Evolutionary conservation across 2,113 vertebrate species (phyloP).

Genomic region (Rhipidura dahli): DNA sequence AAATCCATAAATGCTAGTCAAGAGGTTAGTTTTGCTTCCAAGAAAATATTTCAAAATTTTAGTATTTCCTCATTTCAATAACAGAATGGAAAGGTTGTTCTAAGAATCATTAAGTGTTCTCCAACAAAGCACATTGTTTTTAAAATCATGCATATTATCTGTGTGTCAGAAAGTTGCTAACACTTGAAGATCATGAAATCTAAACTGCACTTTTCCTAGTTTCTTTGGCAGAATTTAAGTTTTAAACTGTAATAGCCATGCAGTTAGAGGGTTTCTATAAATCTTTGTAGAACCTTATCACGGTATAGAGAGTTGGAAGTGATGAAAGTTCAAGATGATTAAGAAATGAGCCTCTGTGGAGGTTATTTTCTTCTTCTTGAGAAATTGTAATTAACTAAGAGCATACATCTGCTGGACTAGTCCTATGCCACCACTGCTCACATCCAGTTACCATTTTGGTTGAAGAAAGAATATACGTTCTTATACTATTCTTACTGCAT

Average conservation of each 20-base stretch:
- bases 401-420: background rate
- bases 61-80: background rate
- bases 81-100: background rate
- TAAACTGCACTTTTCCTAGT: background rate
- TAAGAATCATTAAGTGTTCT: background rate
- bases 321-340: background rate
- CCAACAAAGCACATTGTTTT: background rate
- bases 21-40: background rate
- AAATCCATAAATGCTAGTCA: background rate
- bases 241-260: background rate
- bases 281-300: background rate
- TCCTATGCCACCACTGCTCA: background rate
- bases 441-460: background rate
- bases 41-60: background rate
- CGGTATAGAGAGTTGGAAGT: background rate
- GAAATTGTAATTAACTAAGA: background rate
- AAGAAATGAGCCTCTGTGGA: background rate
- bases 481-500: background rate
- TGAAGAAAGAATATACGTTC: background rate
- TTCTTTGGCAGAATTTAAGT: background rate
- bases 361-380: background rate
- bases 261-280: background rate
- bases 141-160: background rate
- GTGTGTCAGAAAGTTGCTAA: background rate
- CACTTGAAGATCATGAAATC: background rate